Evolutionary conservation across 2,888 invertebrate species (phyloP).

Genomic region (Latrodectus hesperus): DNA sequence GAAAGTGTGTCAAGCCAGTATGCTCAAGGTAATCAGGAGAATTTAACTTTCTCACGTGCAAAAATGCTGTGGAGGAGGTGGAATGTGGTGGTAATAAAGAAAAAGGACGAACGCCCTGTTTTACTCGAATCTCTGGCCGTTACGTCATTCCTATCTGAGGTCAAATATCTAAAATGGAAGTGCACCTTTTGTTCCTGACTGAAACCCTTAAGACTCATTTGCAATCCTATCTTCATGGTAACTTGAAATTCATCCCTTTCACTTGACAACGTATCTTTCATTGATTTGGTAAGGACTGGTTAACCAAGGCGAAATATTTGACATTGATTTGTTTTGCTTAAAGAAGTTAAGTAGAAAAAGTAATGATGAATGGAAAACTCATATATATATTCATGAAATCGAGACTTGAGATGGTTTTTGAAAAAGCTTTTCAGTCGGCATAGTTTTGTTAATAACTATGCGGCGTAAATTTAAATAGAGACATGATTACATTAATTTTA

Average conservation of each 20-base stretch:
- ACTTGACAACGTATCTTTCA: too few species aligned
- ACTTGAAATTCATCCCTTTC: background rate
- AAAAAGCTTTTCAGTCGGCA: too few species aligned
- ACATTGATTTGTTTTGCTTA: too few species aligned
- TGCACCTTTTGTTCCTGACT: constrained; percentile 11
- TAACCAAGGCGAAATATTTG: too few species aligned
- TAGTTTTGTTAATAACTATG: too few species aligned
- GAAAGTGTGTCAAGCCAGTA: constrained; percentile 63
- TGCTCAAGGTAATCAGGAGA: constrained; percentile 62
- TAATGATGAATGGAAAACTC: too few species aligned
- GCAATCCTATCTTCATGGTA: background rate
- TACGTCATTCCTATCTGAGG: constrained; percentile 55
- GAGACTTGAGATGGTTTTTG: too few species aligned
- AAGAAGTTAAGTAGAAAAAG: too few species aligned
- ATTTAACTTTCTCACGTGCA: constrained; percentile 63
- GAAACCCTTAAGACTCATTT: background rate
- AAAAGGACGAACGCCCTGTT: constrained; percentile 49
- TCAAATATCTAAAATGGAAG: constrained; percentile 32
- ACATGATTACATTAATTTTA: too few species aligned
- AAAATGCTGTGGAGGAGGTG: constrained; percentile 48
- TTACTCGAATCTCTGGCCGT: constrained; percentile 63
- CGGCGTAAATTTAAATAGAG: too few species aligned
- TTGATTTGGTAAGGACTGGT: too few species aligned
- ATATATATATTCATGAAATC: too few species aligned
- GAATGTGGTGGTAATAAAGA: constrained; percentile 5